Conservation (phyloP, 1,140 invertebrate genomes). For the Nasonia vitripennis region DNA sequence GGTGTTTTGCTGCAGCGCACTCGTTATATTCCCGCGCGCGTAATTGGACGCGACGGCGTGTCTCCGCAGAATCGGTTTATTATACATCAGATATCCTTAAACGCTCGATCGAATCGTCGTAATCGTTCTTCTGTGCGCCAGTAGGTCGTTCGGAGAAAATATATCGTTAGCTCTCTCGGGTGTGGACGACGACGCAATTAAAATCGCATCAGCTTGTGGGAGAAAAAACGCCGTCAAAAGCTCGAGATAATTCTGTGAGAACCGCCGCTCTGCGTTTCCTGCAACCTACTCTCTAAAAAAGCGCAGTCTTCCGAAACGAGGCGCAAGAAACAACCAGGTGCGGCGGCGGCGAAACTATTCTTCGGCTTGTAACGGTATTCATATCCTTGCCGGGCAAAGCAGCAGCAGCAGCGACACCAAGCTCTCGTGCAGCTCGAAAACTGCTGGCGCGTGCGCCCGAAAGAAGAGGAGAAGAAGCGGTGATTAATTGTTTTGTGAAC, state of each 20-base stretch:
- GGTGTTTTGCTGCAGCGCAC: not conserved
- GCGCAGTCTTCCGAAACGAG: conserved; percentile 17
- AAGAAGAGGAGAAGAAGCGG: conserved; percentile 10
- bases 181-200: not conserved
- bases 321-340: not conserved
- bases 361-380: not conserved
- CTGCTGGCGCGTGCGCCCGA: not conserved
- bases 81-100: not conserved
- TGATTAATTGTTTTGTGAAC: conserved; percentile 52
- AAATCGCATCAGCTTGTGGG: not conserved
- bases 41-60: not conserved
- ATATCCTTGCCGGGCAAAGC: not conserved
- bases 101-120: not conserved
- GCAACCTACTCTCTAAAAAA: not conserved
- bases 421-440: not conserved
- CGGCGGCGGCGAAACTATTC: not conserved
- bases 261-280: not conserved
- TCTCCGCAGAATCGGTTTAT: not conserved
- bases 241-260: not conserved
- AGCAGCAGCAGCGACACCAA: not conserved
- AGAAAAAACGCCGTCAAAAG: not conserved
- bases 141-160: too few species aligned
- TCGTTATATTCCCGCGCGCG: not conserved
- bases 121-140: not conserved
- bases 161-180: too few species aligned